Evolutionary conservation across 2,113 vertebrate genomes (phyloP).

Genomic region (Glaucomys volans): DNA sequence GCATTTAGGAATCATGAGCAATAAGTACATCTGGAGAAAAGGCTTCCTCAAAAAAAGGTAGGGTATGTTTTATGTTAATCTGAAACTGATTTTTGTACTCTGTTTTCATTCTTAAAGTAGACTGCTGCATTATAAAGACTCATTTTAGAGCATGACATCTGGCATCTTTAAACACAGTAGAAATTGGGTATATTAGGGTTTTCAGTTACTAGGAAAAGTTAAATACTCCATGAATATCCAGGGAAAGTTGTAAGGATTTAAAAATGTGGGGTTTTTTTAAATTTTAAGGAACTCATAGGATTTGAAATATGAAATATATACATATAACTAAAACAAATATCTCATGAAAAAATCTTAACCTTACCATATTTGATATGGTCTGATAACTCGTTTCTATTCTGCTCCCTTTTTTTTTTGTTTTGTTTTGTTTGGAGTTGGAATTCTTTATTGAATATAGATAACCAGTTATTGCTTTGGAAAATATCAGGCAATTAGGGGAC

Average conservation of each 20-base stretch:
- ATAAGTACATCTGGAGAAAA: neutral
- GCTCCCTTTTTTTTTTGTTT: too few species aligned
- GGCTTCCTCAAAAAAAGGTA: neutral
- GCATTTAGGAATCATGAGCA: neutral
- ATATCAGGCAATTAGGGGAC: too few species aligned
- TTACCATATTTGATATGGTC: neutral
- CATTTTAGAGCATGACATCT: neutral
- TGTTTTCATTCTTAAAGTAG: neutral
- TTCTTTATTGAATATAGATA: too few species aligned
- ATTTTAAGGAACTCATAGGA: neutral
- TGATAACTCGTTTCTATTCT: neutral
- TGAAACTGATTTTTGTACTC: neutral
- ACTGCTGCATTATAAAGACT: neutral
- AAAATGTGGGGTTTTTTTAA: neutral
- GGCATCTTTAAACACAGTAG: neutral
- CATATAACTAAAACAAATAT: neutral
- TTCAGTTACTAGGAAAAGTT: neutral
- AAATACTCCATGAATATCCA: neutral
- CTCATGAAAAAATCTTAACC: neutral
- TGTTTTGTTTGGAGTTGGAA: too few species aligned
- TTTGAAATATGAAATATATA: neutral
- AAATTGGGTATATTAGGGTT: neutral
- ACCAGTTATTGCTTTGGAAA: too few species aligned
- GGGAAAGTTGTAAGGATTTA: neutral
- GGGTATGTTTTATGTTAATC: neutral